Evolutionary conservation across 2,113 vertebrate species (phyloP).

Genomic region (Heteronetta atricapilla): DNA sequence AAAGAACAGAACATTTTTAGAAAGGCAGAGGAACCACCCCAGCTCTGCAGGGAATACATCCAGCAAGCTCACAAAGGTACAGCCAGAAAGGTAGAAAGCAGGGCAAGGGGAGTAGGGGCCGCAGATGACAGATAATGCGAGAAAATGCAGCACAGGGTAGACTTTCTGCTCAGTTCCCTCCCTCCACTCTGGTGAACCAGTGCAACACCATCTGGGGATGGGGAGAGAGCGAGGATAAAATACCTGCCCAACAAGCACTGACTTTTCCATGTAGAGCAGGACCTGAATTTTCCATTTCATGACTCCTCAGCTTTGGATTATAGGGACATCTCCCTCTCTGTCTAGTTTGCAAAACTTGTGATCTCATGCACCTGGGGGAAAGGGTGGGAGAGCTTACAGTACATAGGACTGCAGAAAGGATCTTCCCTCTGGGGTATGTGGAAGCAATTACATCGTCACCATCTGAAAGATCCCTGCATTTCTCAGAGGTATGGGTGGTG

Average conservation of each 20-base stretch:
- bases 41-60: not conserved
- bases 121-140: not conserved
- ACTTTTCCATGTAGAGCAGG: not conserved
- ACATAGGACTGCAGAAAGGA: not conserved
- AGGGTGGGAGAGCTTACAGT: slow-evolving; percentile 23
- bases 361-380: slow-evolving; percentile 44
- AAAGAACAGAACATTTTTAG: slow-evolving; percentile 23
- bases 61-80: not conserved
- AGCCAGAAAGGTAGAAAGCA: not conserved
- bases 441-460: slow-evolving; percentile 38
- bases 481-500: slow-evolving; percentile 36
- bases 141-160: not conserved
- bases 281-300: not conserved
- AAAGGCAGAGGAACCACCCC: not conserved
- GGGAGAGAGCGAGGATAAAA: not conserved
- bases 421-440: not conserved
- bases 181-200: not conserved
- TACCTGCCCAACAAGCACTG: not conserved
- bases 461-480: slow-evolving; percentile 34
- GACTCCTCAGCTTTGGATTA: not conserved
- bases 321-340: not conserved
- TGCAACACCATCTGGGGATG: not conserved
- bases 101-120: not conserved
- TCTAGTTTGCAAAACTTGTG: slow-evolving; percentile 16
- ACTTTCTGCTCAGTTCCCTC: not conserved